Percentiles rank a stretch among this genome's conserved stretches.
These are phyloP conservation scores for Halcyon chelicuti DNA, from an alignment of 2,797 vertebrate genomes.

Conservation along the genomic window DNA sequence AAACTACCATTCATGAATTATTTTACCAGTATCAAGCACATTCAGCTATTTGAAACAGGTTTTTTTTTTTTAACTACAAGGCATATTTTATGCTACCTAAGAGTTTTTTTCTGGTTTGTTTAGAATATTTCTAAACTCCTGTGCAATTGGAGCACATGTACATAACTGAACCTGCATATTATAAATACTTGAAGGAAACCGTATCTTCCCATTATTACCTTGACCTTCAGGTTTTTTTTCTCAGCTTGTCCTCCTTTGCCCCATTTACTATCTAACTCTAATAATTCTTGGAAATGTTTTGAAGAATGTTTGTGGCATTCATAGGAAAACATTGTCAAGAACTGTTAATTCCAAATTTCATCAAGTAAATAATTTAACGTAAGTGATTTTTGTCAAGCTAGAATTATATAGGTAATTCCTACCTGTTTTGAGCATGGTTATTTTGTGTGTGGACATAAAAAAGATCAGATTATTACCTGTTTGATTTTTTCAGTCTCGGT, in stretches of 20 bases:
- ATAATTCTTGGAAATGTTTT: neutral
- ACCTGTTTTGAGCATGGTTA: neutral
- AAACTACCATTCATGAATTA: neutral
- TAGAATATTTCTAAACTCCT: neutral
- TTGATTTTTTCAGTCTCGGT: neutral
- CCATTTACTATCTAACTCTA: neutral
- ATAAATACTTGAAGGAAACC: neutral
- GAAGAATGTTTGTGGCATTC: neutral
- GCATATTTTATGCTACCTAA: neutral
- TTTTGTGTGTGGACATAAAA: neutral
- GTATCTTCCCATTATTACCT: neutral
- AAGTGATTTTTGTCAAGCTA: neutral
- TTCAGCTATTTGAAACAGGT: neutral
- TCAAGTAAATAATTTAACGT: neutral
- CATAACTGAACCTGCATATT: neutral
- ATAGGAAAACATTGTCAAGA: neutral
- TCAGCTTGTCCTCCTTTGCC: neutral
- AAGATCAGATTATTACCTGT: slow-evolving; percentile 52
- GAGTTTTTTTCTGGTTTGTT: neutral
- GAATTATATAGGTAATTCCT: neutral
- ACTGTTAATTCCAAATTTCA: neutral
- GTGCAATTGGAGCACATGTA: neutral
- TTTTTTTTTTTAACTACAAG: neutral
- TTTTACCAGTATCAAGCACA: neutral
- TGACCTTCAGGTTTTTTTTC: neutral